phyloP scores from a whole-genome alignment of 2,888 invertebrate species.

The Smittia aterrima region DNA sequence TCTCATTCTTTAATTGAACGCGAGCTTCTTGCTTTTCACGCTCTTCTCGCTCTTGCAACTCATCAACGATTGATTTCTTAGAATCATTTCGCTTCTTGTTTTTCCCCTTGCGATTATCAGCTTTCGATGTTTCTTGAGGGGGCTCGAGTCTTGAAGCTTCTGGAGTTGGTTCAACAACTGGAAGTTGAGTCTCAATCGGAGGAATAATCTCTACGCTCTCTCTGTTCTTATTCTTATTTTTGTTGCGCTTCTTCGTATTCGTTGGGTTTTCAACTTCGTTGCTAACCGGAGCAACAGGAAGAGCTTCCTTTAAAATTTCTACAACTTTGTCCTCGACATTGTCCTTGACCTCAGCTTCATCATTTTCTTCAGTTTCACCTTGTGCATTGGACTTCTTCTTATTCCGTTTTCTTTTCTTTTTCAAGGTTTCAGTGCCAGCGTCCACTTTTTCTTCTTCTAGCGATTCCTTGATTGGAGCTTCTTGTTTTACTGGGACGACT shows the following conservation, averaged over 20 bases:
- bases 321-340: no score
- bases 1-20: slow-evolving; percentile 17
- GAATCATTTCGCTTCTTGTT: slow-evolving; percentile 24
- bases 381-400: neutral
- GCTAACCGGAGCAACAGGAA: neutral
- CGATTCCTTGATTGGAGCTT: neutral
- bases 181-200: no score
- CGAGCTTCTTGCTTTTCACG: slow-evolving; percentile 33
- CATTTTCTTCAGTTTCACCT: neutral
- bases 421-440: neutral
- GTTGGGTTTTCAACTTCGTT: no score
- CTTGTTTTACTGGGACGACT: neutral
- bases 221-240: no score
- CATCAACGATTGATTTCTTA: slow-evolving; percentile 35
- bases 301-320: neutral
- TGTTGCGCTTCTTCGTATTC: no score
- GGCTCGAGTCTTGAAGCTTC: neutral
- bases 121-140: neutral
- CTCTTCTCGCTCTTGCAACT: slow-evolving; percentile 28
- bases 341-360: neutral
- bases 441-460: neutral
- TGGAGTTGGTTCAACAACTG: neutral
- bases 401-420: slow-evolving; percentile 15
- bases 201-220: no score
- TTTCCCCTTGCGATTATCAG: neutral